Evolutionary conservation across 2,113 vertebrate species (phyloP).

Genomic region (Anseranas semipalmata): DNA sequence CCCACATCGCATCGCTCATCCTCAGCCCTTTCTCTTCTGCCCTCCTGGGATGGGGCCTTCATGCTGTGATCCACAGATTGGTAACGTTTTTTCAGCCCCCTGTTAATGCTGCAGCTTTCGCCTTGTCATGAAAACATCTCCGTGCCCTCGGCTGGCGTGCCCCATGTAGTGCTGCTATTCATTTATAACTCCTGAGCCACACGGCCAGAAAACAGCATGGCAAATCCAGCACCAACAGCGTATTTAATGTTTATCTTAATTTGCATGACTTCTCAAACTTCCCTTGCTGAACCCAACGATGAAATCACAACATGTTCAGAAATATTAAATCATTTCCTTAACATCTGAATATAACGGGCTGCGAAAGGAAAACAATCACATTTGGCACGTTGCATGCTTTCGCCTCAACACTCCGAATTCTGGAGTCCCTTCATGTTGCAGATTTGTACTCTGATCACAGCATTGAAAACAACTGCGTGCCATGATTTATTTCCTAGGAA

Average conservation of each 20-base stretch:
- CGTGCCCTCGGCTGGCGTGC: background rate
- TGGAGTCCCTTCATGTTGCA: background rate
- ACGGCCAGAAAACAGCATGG: background rate
- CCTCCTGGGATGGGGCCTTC: background rate
- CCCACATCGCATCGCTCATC: background rate
- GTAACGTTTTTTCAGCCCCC: background rate
- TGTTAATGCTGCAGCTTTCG: background rate
- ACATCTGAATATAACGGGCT: slow-evolving; percentile 68
- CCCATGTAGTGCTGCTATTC: background rate
- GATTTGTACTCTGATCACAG: background rate
- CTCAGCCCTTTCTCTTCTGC: background rate
- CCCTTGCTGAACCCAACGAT: slow-evolving; percentile 55
- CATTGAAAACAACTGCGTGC: background rate
- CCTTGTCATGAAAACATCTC: background rate
- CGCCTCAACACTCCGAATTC: background rate
- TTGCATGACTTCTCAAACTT: slow-evolving; percentile 67
- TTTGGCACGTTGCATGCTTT: slow-evolving; percentile 16
- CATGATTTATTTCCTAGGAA: background rate
- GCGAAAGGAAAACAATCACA: slow-evolving; percentile 57
- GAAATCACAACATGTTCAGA: slow-evolving; percentile 72
- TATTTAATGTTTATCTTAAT: slow-evolving; percentile 63
- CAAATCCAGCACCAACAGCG: background rate
- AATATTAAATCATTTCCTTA: slow-evolving; percentile 80
- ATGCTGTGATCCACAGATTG: fast-evolving
- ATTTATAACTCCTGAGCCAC: background rate